Evolutionary conservation across 2,888 invertebrate genomes (phyloP), one percentile per base, ranked within the genome.

Genomic region (Dryococelus australis): DNA sequence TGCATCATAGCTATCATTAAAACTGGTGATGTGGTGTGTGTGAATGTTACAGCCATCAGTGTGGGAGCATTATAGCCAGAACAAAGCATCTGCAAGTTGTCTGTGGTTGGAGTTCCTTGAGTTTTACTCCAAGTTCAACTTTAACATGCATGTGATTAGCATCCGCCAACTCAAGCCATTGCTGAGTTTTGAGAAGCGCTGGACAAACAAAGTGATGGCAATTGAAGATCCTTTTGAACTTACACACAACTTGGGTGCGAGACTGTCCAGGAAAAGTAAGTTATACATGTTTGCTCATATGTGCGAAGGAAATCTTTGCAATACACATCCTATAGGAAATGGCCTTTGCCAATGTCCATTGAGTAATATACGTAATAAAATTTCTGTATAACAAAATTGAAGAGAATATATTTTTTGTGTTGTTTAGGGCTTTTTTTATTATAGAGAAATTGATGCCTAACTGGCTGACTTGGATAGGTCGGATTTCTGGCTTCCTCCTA

Each of bases 171-270:
- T 89, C 9, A 90, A 91, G 51, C 91, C 91, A 1, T 90, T 95
- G 80, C 92, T 92, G 0, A 92, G 93, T 87, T 92, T 93, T 90
- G 93, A 94, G 88, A 95, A 94, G 90, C 91, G 93, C 47, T 94
- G 94, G 94, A 93, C 93, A 90, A 92, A 93, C 2, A 92, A 92
- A 86, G 92, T 92, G 85, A 92, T 95, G 86, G 94, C 94, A 51
- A 94, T 95, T 89, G 94, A 95, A 92, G 95, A 95, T 92, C 95
- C 95, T 12, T 95, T 95, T 92, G 94, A 94, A 90, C 91, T 93
- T 65, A 92, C 90, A 87, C 94, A 95, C 90, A 95, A 95, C 90
- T 91, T 95, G 79, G 94, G 94, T 27, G 92, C 92, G 86, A 94
- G 94, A 4, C 91, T 95, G 84, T 93, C 93, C 0, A 91, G 92